Conservation (phyloP, 2,113 vertebrate species). For the Pungitius pungitius region DNA sequence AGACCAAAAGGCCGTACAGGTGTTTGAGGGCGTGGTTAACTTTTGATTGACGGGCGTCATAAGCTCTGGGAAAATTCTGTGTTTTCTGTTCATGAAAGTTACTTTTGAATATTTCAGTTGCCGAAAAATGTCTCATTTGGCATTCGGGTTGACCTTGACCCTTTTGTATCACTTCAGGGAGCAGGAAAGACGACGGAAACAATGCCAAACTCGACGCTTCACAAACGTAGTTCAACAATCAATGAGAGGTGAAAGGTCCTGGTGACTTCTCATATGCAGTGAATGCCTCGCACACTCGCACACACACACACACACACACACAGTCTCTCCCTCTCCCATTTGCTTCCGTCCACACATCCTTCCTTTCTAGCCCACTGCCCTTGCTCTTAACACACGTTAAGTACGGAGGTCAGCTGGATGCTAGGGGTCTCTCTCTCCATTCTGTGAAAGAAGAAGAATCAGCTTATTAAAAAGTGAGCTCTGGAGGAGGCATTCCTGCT, state of each 20-base stretch:
- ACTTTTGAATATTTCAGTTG: background rate
- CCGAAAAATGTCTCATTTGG: background rate
- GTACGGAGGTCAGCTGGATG: constrained; percentile 69
- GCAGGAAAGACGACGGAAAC: background rate
- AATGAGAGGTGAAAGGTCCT: background rate
- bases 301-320: background rate
- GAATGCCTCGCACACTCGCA: background rate
- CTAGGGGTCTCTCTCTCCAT: constrained; percentile 63
- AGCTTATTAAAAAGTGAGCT: constrained; percentile 80
- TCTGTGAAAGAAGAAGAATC: constrained; percentile 73
- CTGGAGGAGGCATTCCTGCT: constrained; percentile 60
- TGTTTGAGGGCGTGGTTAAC: background rate
- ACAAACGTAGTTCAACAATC: background rate
- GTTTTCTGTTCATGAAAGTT: background rate
- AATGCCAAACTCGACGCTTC: background rate
- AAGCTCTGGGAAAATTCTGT: background rate
- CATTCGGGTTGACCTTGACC: background rate
- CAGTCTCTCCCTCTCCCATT: background rate
- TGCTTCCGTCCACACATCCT: background rate
- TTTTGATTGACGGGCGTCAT: background rate
- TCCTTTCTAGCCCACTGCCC: constrained; percentile 49
- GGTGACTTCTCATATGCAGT: background rate
- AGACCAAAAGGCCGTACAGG: background rate
- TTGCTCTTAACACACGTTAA: constrained; percentile 71
- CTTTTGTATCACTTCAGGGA: background rate